These are phyloP conservation scores for Polypterus bichir DNA, from an alignment of 2,113 vertebrate species.

Conservation along the genomic window DNA sequence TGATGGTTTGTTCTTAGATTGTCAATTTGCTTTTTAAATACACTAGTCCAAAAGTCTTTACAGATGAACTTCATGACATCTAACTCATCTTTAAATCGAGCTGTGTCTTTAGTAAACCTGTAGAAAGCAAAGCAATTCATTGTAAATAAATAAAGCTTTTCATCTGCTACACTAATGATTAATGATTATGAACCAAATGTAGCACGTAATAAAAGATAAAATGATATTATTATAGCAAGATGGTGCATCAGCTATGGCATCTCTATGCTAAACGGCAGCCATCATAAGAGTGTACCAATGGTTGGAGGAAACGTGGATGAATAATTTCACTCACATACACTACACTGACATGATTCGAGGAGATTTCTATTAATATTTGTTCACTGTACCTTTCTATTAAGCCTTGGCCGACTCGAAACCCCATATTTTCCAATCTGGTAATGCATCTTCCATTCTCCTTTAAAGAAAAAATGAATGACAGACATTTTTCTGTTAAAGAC, in stretches of 20 bases:
- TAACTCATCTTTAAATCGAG: slow-evolving; percentile 89
- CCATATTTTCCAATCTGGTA: slow-evolving; percentile 83
- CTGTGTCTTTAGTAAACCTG: slow-evolving; percentile 87
- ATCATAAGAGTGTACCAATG: no score
- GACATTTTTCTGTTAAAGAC: no score
- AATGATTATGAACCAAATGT: no score
- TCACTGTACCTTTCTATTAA: slow-evolving; percentile 77
- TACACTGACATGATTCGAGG: no score
- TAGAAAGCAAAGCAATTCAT: slow-evolving; percentile 10
- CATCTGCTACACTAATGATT: no score
- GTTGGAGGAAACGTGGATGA: no score
- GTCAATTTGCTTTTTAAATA: slow-evolving; percentile 92
- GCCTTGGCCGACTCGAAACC: slow-evolving; percentile 84
- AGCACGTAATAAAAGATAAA: no score
- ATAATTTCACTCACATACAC: no score
- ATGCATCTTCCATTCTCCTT: slow-evolving; percentile 82
- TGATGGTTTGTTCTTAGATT: slow-evolving; percentile 89
- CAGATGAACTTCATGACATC: slow-evolving; percentile 96
- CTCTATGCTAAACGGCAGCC: no score
- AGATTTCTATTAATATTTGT: not conserved
- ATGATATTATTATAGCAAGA: no score
- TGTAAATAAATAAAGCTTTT: no score
- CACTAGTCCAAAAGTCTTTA: slow-evolving; percentile 91
- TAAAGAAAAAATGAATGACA: slow-evolving; percentile 25
- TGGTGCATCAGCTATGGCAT: no score